Percentiles rank a stretch among this genome's conserved stretches.
These are phyloP conservation scores for Rhagoletis pomonella DNA, from an alignment of 1,140 invertebrate species.

Conservation along the genomic window DNA sequence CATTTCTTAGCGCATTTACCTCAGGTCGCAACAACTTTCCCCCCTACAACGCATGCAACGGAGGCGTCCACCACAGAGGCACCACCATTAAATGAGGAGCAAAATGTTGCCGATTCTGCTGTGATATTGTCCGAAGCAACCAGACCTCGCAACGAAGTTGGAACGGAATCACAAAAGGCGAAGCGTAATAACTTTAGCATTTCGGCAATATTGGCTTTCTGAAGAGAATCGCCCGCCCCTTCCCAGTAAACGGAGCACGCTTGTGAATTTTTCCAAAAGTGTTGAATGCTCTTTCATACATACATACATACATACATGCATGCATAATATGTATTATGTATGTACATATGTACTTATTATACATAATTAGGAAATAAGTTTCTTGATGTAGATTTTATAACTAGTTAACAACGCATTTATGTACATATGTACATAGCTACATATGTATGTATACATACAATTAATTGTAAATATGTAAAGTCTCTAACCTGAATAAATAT, in stretches of 20 bases:
- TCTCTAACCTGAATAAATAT: too few relatives aligned
- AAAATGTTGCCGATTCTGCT: background rate
- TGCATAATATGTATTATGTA: too few relatives aligned
- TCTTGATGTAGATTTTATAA: too few relatives aligned
- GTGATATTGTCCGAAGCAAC: background rate
- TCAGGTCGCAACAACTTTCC: background rate
- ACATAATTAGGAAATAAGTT: background rate
- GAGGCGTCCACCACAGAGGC: background rate
- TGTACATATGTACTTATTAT: too few relatives aligned
- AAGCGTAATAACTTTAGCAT: conserved; percentile 71
- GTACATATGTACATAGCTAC: too few relatives aligned
- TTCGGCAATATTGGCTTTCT: conserved; percentile 71
- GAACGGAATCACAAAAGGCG: conserved; percentile 58
- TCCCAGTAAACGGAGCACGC: too few relatives aligned
- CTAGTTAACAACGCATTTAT: too few relatives aligned
- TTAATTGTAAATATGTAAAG: too few relatives aligned
- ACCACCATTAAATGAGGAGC: background rate
- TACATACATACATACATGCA: too few relatives aligned
- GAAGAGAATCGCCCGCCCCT: background rate
- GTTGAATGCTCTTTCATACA: too few relatives aligned
- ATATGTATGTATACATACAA: too few relatives aligned
- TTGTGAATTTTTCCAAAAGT: too few relatives aligned
- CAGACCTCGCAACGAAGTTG: background rate
- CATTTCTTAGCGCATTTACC: background rate
- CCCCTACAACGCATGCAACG: background rate